Evolutionary conservation across 2,797 vertebrate species (phyloP).

Genomic region (Lycodopsis pacificus): DNA sequence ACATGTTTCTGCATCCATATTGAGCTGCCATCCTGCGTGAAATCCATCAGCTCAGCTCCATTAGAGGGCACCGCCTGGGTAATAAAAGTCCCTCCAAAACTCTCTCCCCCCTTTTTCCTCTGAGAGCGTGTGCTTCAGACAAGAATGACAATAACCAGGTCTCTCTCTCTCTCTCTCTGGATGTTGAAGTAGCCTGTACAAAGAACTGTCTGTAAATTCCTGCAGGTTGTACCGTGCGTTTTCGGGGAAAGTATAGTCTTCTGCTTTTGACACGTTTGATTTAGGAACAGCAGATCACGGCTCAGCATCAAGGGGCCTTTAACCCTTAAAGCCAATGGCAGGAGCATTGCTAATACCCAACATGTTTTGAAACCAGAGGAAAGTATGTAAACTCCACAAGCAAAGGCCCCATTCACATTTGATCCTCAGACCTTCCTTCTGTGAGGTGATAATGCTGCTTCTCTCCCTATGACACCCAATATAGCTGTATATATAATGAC

Average conservation of each 20-base stretch:
- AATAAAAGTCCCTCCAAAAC: conserved; percentile 34
- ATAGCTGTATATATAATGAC: background rate
- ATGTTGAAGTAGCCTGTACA: conserved; percentile 5
- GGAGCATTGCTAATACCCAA: background rate
- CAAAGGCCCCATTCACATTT: background rate
- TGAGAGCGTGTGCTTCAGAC: conserved; percentile 34
- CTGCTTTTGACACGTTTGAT: conserved; percentile 4
- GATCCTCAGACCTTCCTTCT: background rate
- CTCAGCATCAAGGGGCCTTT: background rate
- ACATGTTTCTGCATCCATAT: conserved; percentile 28
- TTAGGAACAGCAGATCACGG: background rate
- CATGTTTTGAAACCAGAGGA: conserved; percentile 5
- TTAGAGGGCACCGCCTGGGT: conserved; percentile 22
- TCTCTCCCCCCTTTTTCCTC: conserved; percentile 14
- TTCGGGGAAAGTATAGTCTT: background rate
- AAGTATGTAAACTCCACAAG: background rate
- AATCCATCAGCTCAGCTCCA: conserved; percentile 53
- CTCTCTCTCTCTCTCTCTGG: conserved; percentile 11
- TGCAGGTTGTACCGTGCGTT: background rate
- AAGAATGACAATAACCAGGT: conserved; percentile 34
- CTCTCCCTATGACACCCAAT: background rate
- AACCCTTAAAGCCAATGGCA: background rate
- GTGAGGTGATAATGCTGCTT: background rate
- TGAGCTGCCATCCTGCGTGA: conserved; percentile 35
- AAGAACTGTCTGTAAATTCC: conserved; percentile 8